Base-by-base conservation (phyloP, 1,140 invertebrate species). In the Pteromalus puparum region DNA sequence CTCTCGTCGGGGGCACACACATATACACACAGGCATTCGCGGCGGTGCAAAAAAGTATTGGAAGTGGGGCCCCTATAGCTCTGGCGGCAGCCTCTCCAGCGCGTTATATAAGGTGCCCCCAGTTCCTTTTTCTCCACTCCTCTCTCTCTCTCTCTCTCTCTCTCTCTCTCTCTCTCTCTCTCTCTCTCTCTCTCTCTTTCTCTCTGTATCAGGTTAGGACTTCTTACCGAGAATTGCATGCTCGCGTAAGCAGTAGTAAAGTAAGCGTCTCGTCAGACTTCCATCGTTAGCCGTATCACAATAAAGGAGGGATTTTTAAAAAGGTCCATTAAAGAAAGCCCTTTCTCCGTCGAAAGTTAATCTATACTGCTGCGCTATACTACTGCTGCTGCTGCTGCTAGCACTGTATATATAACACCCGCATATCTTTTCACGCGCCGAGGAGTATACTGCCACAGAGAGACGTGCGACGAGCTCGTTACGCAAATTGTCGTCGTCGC, bases 91-190 rank as follows among this genome's bases (percentile, higher is more conserved):
- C 30, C 61, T 75, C 74, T 77, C 81, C 34, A 48, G 21, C 82
- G 61, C 75, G 13, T 73, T 30, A 74, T 75, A 80, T 75, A 80
- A 85, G 82, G 86, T 83, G 46, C 82, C 78, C 83, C 83, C 67
- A 61, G 48, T 74, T 88, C 86, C 86, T 86, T 88, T 88, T 87
- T 88, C n/a, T 87, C 85, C 70, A 83, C 78, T 18, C 78, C 65
- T 21, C 80, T 21, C 48, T 73, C 42, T 46, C 72, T 82, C 72
- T 65, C 30, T 74, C 48, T 82, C 28, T 74, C 28, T 77, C 74
- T 77, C 65, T 28, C n/a, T n/a, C n/a, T n/a, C n/a, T n/a, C n/a
- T n/a, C n/a, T n/a, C n/a, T n/a, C n/a, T n/a, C n/a, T n/a, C n/a
- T n/a, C n/a, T n/a, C n/a, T n/a, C n/a, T n/a, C n/a, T n/a, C n/a